Evolutionary conservation across 2,888 invertebrate genomes (phyloP), one percentile per base, ranked within the genome.

Genomic region (Dolichopus griseipennis): DNA sequence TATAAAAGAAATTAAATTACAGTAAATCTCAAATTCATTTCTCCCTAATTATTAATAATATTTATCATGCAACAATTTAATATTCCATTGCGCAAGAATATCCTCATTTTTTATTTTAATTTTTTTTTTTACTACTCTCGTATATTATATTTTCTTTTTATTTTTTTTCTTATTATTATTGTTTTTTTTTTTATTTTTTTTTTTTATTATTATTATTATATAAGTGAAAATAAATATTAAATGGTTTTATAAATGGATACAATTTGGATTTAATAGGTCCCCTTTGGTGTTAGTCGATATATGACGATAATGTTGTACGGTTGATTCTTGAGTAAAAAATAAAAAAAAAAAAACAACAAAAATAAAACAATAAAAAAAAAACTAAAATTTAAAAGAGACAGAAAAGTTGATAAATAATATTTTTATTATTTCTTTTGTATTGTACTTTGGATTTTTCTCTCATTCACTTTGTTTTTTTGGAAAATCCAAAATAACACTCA

Each of bases 261-360:
- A 63, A 63, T 63, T 63, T 63, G 63, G 63, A 63, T 63, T 63
- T 63, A 63, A 63, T 63, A 63, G 63, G 52, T 52, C 27, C 63
- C 63, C 63, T 63, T 64, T 64, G 64, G 64, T 64, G 37, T 64
- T 64, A 37, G 64, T 37, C 33, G 64, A 33, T 64, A 64, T 52
- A 52, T 52, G 52, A 52, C 52, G n/a, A 52, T 52, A 52, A 52
- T 52, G 52, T 52, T 52, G 52, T 52, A 52, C 52, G 52, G 52
- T 52, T 52, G 52, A 52, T 52, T 52, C 52, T 52, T 52, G 15
- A 52, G 15, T 37, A 52, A 52, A 52, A 18, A 3, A 52, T 1
- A 52, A 18, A 52, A 52, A 52, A 52, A 18, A 15, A 52, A 52
- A 52, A 52, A 52, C 18, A 52, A 52, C 2, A 52, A 52, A 18